Evolutionary conservation across 2,888 invertebrate species (phyloP).

Genomic region (Eilema depressum): DNA sequence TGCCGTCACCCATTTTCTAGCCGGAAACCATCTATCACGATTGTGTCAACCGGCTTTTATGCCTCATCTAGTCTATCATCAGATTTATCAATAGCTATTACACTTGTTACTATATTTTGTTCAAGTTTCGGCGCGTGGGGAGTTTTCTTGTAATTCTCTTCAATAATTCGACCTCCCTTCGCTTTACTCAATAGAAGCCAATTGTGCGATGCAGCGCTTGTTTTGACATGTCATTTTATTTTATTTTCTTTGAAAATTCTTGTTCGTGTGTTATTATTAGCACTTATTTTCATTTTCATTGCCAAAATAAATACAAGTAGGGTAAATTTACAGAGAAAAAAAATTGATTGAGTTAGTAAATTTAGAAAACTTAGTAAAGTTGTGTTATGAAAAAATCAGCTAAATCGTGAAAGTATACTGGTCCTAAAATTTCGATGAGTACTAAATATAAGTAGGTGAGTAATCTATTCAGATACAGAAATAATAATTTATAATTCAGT

Average conservation of each 20-base stretch:
- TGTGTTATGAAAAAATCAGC: neutral
- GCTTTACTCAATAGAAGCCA: constrained; percentile 69
- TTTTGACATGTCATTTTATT: constrained; percentile 70
- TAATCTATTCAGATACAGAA: neutral
- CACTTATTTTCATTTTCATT: constrained; percentile 41
- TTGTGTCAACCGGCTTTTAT: constrained; percentile 5
- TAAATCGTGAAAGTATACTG: neutral
- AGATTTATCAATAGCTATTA: constrained; percentile 40
- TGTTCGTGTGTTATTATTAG: constrained; percentile 40
- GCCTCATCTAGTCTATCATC: constrained; percentile 52
- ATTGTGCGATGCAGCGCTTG: constrained; percentile 70
- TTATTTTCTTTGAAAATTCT: constrained; percentile 58
- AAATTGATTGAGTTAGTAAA: neutral
- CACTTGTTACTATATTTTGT: constrained; percentile 63
- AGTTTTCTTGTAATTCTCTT: constrained; percentile 73
- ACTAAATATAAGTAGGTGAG: neutral
- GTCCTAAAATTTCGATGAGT: neutral
- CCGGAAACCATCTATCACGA: constrained; percentile 14
- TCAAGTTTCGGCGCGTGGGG: constrained; percentile 54
- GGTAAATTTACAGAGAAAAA: neutral
- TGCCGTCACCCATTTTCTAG: constrained; percentile 6
- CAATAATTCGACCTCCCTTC: constrained; percentile 70
- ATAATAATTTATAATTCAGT: neutral
- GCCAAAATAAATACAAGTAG: constrained; percentile 21
- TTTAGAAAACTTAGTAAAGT: neutral